Evolutionary conservation across 2,797 vertebrate genomes (phyloP), one percentile per base, ranked within the genome.

Genomic region (Ctenochaetus hawaiiensis): DNA sequence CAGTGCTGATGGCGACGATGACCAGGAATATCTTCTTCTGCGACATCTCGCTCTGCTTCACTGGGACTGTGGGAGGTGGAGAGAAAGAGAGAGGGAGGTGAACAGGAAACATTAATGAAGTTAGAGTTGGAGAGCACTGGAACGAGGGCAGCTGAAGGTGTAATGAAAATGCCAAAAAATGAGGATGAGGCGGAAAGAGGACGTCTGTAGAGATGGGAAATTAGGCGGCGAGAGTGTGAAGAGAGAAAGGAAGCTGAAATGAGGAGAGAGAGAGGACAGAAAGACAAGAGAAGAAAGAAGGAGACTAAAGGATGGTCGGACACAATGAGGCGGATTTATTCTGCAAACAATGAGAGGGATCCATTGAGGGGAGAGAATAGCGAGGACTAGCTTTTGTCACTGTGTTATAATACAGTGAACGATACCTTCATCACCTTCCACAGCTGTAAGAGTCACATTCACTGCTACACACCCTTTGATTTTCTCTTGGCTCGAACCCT

Each of bases 1-100:
- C 72, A 0, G 94, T 95, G 77, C 95, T 95, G 90, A 96, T 89
- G 37, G 93, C 94, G 39, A 96, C 63, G 30, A 97, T 80, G 68
- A 94, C 73, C 77, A 97, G 91, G 72, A 97, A 94, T 37, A 95
- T 85, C 91, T 96, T 97, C 93, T 96, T 96, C 87, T 93, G 95
- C 75, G 90, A 95, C 95, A 96, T 95, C 62, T 76, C 78, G 54
- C n/a, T 68, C 63, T n/a, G 49, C 73, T 67, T 90, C 81, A 80
- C 64, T 82, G 70, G 56, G 44, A 58, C 89, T 92, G 84, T 60
- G 56, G 67, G 77, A 76, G 30, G 71, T 0, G 26, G 26, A 30
- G 26, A 69, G 58, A 69, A n/a, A 14, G 49, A 41, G 48, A 49
- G 44, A 70, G 17, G 0, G 45, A 49, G 65, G n/a, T 43, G 51